A percentile compares a stretch with the other conserved stretches of the same genome.
Conservation (phyloP, 2,113 vertebrate genomes). For the Entelurus aequoreus region DNA sequence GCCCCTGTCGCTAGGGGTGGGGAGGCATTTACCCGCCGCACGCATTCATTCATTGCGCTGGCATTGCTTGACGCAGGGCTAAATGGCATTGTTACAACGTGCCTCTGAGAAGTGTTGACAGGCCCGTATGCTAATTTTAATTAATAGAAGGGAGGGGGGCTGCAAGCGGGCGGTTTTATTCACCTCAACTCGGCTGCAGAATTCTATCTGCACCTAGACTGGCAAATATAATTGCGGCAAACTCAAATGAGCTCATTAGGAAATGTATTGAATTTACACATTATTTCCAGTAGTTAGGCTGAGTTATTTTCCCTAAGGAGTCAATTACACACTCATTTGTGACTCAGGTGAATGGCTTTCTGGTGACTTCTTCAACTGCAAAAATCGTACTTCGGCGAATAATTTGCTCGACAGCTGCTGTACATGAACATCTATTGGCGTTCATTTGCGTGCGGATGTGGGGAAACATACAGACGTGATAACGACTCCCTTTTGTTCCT, state of each 20-base stretch:
- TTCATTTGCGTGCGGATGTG: slow-evolving; percentile 54
- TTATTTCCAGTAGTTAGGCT: slow-evolving; percentile 97
- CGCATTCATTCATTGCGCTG: slow-evolving; percentile 82
- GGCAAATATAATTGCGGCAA: slow-evolving; percentile 68
- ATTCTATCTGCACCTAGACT: slow-evolving; percentile 79
- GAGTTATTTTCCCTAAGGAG: slow-evolving; percentile 93
- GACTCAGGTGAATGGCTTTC: slow-evolving; percentile 80
- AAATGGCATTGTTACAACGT: slow-evolving; percentile 97
- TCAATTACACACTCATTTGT: slow-evolving; percentile 85
- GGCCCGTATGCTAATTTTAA: slow-evolving; percentile 99
- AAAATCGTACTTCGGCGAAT: slow-evolving; percentile 67
- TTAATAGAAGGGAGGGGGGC: slow-evolving; percentile 82
- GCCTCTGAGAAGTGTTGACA: slow-evolving; percentile 97
- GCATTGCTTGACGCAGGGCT: slow-evolving; percentile 92
- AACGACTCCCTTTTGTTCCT: slow-evolving; percentile 80
- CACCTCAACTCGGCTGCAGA: slow-evolving; percentile 83
- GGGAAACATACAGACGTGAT: slow-evolving; percentile 54
- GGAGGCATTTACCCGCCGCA: slow-evolving; percentile 81
- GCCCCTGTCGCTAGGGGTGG: slow-evolving; percentile 75
- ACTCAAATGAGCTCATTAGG: slow-evolving; percentile 92
- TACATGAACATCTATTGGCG: slow-evolving; percentile 63
- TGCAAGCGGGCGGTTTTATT: slow-evolving; percentile 65
- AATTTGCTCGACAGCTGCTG: slow-evolving; percentile 70
- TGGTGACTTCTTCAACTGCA: slow-evolving; percentile 68
- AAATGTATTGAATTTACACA: slow-evolving; percentile 94